Base-by-base conservation (phyloP, 2,888 invertebrate species). In the Stenchaetothrips biformis region DNA sequence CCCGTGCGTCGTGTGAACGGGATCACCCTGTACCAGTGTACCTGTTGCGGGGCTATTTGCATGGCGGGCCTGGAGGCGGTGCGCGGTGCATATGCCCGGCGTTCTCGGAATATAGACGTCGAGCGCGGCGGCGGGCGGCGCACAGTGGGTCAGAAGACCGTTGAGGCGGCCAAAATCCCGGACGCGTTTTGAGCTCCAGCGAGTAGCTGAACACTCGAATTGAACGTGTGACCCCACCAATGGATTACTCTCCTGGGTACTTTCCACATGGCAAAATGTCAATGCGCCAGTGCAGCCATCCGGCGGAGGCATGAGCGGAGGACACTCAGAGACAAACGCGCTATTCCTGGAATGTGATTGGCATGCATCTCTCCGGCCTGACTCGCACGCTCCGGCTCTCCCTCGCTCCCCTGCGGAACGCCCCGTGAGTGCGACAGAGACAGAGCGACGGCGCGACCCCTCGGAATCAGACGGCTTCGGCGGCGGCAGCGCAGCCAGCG, bases 341-440 rank as follows among this genome's bases (percentile, higher is more conserved):
- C 53, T 53, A 53, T 53, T 53, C 53, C 53, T 53, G 53, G 53
- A 53, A 53, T 53, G 53, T 53, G 53, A 53, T 53, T 53, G 53
- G 53, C 53, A 6, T 53, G 53, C 49, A 53, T 53, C 53, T 53
- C 53, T 16, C n/a, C n/a, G n/a, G n/a, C n/a, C n/a, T n/a, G n/a
- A n/a, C n/a, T n/a, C n/a, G n/a, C n/a, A n/a, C n/a, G n/a, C n/a
- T n/a, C n/a, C n/a, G n/a, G n/a, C n/a, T n/a, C 16, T 16, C 16
- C 6, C 53, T 9, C 16, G 9, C 53, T 16, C 53, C 53, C 16
- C 13, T 7, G 2, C 53, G 9, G 53, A 7, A 7, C 16, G 16
- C 9, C 13, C 9, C 53, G 6, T 9, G 53, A 53, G 53, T 13
- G 53, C 9, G 16, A 16, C 53, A 16, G 13, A 13, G 53, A 13